Percentiles rank a stretch among this genome's conserved stretches.
Conservation (phyloP, 2,888 invertebrate genomes). For the Syrphus vitripennis region DNA sequence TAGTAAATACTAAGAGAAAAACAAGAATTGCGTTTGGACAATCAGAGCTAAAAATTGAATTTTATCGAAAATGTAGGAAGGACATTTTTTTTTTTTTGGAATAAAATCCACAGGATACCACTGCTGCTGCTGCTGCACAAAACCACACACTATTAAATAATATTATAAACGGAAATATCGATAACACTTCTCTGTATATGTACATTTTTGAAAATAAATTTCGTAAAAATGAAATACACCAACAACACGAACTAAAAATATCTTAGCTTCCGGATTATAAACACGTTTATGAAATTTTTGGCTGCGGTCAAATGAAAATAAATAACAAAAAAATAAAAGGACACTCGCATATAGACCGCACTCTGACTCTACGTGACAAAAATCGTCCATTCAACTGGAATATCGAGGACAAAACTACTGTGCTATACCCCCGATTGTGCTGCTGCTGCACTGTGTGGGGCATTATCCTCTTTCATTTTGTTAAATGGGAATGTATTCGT, state of each 20-base stretch:
- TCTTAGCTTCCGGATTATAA: constrained; percentile 44
- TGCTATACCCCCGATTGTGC: constrained; percentile 6
- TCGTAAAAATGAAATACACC: not conserved
- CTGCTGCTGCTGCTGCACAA: not conserved
- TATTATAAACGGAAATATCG: constrained; percentile 28
- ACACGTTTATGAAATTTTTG: constrained; percentile 10
- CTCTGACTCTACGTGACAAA: constrained; percentile 60
- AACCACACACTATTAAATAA: constrained; percentile 11
- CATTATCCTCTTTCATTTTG: constrained; percentile 42
- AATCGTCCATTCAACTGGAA: constrained; percentile 66
- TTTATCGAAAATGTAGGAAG: constrained; percentile 40
- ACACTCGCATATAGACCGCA: constrained; percentile 26
- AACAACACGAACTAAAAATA: constrained; percentile 38
- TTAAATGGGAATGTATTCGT: constrained; percentile 20
- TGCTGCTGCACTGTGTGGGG: constrained; percentile 12
- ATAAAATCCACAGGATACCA: constrained; percentile 38
- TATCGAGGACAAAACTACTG: constrained; percentile 48
- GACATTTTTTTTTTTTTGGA: not conserved
- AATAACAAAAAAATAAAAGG: constrained; percentile 43
- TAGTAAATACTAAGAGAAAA: constrained; percentile 76
- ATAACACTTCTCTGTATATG: constrained; percentile 2
- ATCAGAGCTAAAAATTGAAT: constrained; percentile 82
- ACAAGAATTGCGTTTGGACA: constrained; percentile 82
- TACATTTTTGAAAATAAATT: not conserved
- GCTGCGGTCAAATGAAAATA: constrained; percentile 52